These are phyloP conservation scores for Bufotes viridis DNA, from an alignment of 2,797 vertebrate species.

Conservation along the genomic window DNA sequence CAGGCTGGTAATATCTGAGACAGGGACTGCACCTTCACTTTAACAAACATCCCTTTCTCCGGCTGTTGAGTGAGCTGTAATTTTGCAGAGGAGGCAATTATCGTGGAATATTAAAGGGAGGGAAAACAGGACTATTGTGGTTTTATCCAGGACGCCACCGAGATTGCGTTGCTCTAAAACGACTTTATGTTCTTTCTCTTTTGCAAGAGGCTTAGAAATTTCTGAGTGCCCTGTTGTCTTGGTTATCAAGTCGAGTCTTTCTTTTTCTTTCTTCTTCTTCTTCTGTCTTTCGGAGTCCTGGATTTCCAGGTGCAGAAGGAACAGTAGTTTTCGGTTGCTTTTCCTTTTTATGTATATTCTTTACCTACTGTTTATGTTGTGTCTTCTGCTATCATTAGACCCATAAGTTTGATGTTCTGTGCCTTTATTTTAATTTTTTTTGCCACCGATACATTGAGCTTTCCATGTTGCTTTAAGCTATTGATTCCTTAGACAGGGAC, in stretches of 20 bases:
- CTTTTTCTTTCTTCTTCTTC: neutral
- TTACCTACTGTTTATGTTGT: neutral
- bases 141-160: neutral
- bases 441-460: neutral
- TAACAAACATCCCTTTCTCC: slow-evolving; percentile 39
- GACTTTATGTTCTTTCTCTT: neutral
- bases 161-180: neutral
- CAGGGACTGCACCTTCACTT: neutral
- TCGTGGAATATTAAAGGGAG: slow-evolving; percentile 35
- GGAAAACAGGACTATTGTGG: slow-evolving; percentile 17
- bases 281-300: neutral
- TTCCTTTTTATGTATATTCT: neutral
- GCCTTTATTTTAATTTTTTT: neutral
- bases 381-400: neutral
- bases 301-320: slow-evolving; percentile 7
- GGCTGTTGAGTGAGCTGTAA: slow-evolving; percentile 42
- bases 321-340: neutral
- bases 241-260: neutral
- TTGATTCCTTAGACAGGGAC: neutral
- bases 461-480: neutral
- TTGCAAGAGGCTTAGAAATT: neutral
- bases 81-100: slow-evolving; percentile 51
- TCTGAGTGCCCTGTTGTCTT: neutral
- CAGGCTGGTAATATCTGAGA: slow-evolving; percentile 11
- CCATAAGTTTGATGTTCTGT: neutral